Conservation (phyloP, 2,113 vertebrate genomes). For the Telmatochromis brachygnathus region DNA sequence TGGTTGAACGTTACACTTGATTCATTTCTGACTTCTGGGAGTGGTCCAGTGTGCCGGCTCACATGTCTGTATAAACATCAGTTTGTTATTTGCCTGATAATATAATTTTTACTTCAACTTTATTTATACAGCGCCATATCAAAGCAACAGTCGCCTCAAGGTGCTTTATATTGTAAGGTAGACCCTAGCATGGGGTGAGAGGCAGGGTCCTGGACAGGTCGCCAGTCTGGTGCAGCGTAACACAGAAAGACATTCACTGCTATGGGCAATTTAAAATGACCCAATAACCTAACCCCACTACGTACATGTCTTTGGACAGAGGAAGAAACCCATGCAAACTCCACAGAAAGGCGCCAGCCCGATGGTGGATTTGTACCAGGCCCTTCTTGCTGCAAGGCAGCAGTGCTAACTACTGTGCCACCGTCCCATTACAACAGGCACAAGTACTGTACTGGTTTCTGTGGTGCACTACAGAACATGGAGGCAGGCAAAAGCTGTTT, state of each 20-base stretch:
- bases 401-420: neutral
- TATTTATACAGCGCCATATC: neutral
- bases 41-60: neutral
- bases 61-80: neutral
- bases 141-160: neutral
- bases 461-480: neutral
- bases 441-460: neutral
- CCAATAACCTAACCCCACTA: neutral
- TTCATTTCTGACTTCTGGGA: neutral
- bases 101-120: neutral
- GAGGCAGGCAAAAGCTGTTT: neutral
- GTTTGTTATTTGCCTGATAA: neutral
- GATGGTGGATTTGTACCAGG: neutral
- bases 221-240: neutral
- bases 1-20: neutral
- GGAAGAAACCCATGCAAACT: neutral
- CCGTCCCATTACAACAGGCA: neutral
- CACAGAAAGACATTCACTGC: neutral
- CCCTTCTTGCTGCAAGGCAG: neutral
- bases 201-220: neutral
- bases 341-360: neutral
- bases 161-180: neutral
- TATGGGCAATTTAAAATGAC: neutral
- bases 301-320: neutral
- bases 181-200: neutral